These are phyloP conservation scores for Brachylomia viminalis DNA, from an alignment of 2,888 invertebrate genomes.

Conservation along the genomic window DNA sequence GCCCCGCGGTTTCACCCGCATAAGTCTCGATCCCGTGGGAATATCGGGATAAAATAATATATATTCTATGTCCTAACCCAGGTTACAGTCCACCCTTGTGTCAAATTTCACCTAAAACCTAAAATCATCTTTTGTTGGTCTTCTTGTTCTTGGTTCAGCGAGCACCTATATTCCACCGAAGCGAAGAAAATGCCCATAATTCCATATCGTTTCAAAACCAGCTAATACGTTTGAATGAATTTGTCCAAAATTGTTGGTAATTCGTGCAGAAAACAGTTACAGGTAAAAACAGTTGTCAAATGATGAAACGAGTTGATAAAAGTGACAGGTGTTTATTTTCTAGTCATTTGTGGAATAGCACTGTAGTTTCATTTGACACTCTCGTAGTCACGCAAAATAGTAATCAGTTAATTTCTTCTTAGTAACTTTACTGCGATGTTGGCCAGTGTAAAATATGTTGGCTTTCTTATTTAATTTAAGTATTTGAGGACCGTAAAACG, in stretches of 20 bases:
- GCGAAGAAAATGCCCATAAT: neutral
- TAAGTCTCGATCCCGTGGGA: no score
- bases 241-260: neutral
- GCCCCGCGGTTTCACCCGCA: no score
- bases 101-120: no score
- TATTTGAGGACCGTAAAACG: no score
- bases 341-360: slow-evolving; percentile 39
- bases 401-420: slow-evolving; percentile 45
- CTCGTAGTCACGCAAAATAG: slow-evolving; percentile 56
- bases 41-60: no score
- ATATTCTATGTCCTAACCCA: no score
- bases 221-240: neutral
- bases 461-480: neutral
- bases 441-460: neutral
- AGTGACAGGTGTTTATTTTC: slow-evolving; percentile 60
- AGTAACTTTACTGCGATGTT: slow-evolving; percentile 8
- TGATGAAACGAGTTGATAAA: slow-evolving; percentile 52
- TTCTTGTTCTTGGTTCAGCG: neutral
- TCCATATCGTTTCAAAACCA: neutral
- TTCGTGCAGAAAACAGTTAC: slow-evolving; percentile 20
- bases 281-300: slow-evolving; percentile 33
- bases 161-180: neutral
- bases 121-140: no score
- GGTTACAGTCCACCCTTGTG: no score
- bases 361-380: slow-evolving; percentile 47